phyloP scores from a whole-genome alignment of 2,888 invertebrate species.

The Tricholauxania praeusta region DNA sequence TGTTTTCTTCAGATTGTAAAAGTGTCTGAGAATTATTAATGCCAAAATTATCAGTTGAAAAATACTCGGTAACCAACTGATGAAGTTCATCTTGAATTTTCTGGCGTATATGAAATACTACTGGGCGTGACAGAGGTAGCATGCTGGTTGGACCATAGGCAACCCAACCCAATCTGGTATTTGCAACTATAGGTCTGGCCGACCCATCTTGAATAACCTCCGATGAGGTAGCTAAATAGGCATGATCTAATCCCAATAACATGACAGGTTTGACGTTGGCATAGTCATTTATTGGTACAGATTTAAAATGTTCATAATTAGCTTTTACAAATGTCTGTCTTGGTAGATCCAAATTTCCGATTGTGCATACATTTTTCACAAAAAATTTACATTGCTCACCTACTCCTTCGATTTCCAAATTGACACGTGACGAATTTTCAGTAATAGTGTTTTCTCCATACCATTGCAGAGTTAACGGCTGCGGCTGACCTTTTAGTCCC shows the following conservation, averaged over 20 bases:
- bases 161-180: no score
- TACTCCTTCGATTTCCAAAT: conserved; percentile 41
- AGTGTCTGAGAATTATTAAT: no score
- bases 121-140: no score
- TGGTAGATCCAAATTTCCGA: conserved; percentile 18
- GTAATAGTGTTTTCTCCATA: conserved; percentile 34
- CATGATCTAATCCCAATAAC: not conserved
- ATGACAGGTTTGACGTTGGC: conserved; percentile 8
- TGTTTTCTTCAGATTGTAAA: no score
- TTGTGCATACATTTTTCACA: conserved; percentile 12
- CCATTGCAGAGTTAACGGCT: conserved; percentile 38
- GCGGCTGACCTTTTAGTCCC: conserved; percentile 34
- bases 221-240: no score
- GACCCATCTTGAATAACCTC: no score
- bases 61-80: no score
- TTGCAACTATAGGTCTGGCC: no score
- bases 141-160: no score
- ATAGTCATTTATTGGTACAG: conserved; percentile 15
- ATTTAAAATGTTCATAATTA: not conserved
- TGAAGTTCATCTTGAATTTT: no score
- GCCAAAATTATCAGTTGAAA: no score
- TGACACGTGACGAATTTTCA: not conserved
- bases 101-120: no score
- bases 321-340: not conserved
- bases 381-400: conserved; percentile 46